A percentile compares a stretch with the other conserved stretches of the same genome.
These are phyloP conservation scores for Calycopis cecrops DNA, from an alignment of 1,140 invertebrate genomes.

Conservation along the genomic window DNA sequence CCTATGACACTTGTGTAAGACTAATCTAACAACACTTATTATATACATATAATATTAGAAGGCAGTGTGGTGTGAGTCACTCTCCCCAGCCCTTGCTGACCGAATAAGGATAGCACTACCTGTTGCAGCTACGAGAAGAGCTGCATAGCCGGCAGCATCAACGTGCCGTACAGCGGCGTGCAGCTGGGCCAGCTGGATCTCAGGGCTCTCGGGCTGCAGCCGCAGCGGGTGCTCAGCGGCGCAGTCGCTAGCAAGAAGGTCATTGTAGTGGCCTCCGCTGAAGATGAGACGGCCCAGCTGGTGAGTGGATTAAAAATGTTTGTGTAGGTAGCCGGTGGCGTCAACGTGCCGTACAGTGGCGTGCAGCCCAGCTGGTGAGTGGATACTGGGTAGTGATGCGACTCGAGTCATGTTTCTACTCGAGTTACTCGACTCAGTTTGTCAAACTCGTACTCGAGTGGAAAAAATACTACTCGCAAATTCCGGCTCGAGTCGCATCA, in stretches of 20 bases:
- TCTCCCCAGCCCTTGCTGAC: no score
- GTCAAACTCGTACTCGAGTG: conserved; percentile 79
- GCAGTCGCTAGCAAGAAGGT: conserved; percentile 74
- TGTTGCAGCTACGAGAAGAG: conserved; percentile 81
- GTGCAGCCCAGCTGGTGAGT: conserved; percentile 80
- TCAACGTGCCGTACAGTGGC: conserved; percentile 90
- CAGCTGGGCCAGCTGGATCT: conserved; percentile 79
- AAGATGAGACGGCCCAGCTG: conserved; percentile 84
- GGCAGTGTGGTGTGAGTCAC: no score
- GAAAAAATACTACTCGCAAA: no score
- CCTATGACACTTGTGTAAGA: no score
- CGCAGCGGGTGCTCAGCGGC: conserved; percentile 74
- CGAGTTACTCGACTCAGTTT: no score
- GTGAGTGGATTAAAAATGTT: conserved; percentile 70
- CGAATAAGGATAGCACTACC: no score
- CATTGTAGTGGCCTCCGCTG: conserved; percentile 86
- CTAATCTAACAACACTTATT: no score
- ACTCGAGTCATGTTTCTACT: no score
- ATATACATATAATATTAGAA: no score
- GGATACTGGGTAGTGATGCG: no score
- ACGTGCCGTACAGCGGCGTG: conserved; percentile 88
- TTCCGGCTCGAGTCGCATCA: no score
- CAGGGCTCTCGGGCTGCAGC: conserved; percentile 79
- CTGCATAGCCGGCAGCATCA: conserved; percentile 86
- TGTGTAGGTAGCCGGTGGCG: conserved; percentile 81